phyloP scores from a whole-genome alignment of 2,113 vertebrate species.

The Ranitomeya imitator region DNA sequence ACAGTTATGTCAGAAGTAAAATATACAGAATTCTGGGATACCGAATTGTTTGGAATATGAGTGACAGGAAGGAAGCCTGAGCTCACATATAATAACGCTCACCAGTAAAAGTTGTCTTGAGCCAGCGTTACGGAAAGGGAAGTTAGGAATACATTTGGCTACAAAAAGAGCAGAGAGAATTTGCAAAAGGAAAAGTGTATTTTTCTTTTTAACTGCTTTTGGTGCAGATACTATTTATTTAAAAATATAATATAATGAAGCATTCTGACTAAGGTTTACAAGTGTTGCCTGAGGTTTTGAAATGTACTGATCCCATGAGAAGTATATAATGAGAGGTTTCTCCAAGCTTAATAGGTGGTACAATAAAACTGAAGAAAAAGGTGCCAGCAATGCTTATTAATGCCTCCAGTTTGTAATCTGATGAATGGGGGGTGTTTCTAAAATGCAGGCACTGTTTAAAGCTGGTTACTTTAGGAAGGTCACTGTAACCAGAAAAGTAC shows the following conservation, averaged over 20 bases:
- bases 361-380: neutral
- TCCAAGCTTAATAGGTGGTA: neutral
- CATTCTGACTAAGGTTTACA: neutral
- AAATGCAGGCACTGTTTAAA: neutral
- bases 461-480: neutral
- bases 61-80: constrained; percentile 55
- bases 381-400: neutral
- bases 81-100: constrained; percentile 31
- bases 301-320: neutral
- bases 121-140: constrained; percentile 31
- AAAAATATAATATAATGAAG: neutral
- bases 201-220: constrained; percentile 26
- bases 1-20: neutral
- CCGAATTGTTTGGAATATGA: constrained; percentile 13
- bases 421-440: neutral
- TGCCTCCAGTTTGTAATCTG: neutral
- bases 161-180: neutral
- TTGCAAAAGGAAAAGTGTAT: constrained; percentile 43
- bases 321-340: neutral
- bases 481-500: too few species aligned
- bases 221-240: neutral
- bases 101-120: constrained; percentile 34
- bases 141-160: constrained; percentile 38
- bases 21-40: neutral
- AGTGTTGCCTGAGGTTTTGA: neutral